Percentiles rank a stretch among this genome's conserved stretches.
Evolutionary conservation across 2,888 invertebrate genomes (phyloP).

Genomic region (Ganaspis brasiliensis): DNA sequence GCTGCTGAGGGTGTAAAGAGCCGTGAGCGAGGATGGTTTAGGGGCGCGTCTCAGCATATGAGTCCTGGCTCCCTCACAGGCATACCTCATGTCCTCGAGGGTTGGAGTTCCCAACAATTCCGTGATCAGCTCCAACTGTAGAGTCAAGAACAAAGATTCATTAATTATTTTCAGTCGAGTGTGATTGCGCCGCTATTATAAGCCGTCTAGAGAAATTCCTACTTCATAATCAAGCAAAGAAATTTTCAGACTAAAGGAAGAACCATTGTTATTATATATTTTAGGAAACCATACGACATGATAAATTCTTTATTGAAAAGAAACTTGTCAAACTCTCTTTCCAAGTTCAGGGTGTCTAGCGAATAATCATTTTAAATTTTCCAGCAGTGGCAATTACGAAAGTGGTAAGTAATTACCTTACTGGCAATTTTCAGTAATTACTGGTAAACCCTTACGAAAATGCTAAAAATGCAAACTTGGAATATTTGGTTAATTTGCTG

Average conservation of each 20-base stretch:
- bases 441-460: too few relatives aligned
- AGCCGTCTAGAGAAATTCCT: not conserved
- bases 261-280: too few relatives aligned
- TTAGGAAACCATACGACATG: not conserved
- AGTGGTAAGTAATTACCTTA: too few relatives aligned
- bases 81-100: constrained; percentile 97
- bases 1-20: constrained; percentile 94
- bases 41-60: constrained; percentile 95
- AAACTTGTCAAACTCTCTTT: too few relatives aligned
- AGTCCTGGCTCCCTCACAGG: constrained; percentile 96
- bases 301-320: not conserved
- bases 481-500: too few relatives aligned
- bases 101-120: constrained; percentile 98
- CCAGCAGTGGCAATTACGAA: too few relatives aligned
- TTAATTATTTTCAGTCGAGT: constrained; percentile 19
- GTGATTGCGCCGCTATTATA: constrained; percentile 9
- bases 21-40: constrained; percentile 93
- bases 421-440: too few relatives aligned
- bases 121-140: constrained; percentile 97
- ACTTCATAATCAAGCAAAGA: not conserved
- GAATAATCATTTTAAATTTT: too few relatives aligned
- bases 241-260: not conserved
- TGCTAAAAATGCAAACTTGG: too few relatives aligned
- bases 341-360: too few relatives aligned
- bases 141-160: constrained; percentile 47